Conservation (phyloP, 2,797 vertebrate species). For the Melanotaenia pygmaea region DNA sequence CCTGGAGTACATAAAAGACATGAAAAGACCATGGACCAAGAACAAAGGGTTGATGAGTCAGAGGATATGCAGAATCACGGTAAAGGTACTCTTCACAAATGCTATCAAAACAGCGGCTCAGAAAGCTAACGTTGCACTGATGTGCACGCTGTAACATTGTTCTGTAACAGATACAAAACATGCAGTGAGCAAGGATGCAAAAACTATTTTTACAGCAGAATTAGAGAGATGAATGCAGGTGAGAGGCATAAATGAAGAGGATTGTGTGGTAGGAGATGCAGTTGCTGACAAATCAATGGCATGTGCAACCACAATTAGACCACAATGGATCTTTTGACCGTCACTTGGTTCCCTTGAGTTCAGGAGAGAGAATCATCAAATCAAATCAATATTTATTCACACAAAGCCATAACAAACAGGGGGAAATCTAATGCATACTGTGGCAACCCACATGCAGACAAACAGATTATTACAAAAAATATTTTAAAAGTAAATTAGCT, state of each 20-base stretch:
- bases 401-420: conserved; percentile 3
- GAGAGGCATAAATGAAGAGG: conserved; percentile 18
- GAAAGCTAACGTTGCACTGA: conserved; percentile 16
- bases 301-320: conserved; percentile 49
- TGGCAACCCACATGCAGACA: not conserved
- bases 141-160: conserved; percentile 1
- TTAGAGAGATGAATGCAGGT: not conserved
- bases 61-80: not conserved
- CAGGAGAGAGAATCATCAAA: conserved; percentile 18
- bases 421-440: not conserved
- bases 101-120: conserved; percentile 12
- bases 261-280: not conserved
- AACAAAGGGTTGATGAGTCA: not conserved
- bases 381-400: conserved; percentile 10
- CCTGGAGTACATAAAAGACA: not conserved
- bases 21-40: not conserved
- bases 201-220: not conserved
- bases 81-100: not conserved
- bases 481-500: not conserved
- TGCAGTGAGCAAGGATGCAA: not conserved
- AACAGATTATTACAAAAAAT: not conserved
- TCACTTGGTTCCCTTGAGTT: conserved; percentile 15
- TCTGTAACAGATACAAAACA: not conserved
- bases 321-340: conserved; percentile 26
- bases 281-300: conserved; percentile 45